These are phyloP conservation scores for Tetraodon nigroviridis DNA, from an alignment of 2,113 vertebrate genomes.

Conservation along the genomic window DNA sequence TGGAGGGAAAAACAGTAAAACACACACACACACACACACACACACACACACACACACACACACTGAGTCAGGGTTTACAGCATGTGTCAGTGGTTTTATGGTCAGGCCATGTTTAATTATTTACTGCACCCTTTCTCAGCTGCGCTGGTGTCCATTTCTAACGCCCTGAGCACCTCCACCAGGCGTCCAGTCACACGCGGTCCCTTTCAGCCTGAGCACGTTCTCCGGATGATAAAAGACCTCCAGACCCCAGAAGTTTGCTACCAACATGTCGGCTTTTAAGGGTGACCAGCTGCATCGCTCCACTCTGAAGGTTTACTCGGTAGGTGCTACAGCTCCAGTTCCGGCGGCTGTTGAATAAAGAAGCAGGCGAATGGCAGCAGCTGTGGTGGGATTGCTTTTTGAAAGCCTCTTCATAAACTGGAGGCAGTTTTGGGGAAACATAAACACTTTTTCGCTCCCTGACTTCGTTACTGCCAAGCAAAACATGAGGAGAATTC, in stretches of 20 bases:
- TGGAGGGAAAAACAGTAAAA: neutral
- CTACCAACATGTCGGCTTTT: constrained; percentile 61
- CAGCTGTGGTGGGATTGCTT: neutral
- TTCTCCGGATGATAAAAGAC: constrained; percentile 2
- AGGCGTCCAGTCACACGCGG: no score
- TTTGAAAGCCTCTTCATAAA: constrained; percentile 1
- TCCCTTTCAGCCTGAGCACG: no score
- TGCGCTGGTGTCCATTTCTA: constrained; percentile 53
- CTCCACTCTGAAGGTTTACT: constrained; percentile 87
- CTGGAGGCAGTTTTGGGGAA: constrained; percentile 5
- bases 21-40: constrained; percentile 10
- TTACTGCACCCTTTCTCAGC: constrained; percentile 57
- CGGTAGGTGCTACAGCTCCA: constrained; percentile 72
- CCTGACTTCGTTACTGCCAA: neutral
- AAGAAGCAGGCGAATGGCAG: neutral
- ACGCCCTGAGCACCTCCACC: constrained; percentile 11
- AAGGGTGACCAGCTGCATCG: constrained; percentile 82
- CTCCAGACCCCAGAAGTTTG: constrained; percentile 2
- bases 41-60: constrained; percentile 13
- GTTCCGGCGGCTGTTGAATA: no score
- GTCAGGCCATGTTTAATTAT: constrained; percentile 71
- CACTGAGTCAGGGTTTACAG: constrained; percentile 39
- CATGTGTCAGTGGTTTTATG: constrained; percentile 56
- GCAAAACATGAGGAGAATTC: constrained; percentile 14
- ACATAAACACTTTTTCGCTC: neutral